Conservation (phyloP, 2,888 invertebrate genomes). For the Caenorhabditis drosophilae region DNA sequence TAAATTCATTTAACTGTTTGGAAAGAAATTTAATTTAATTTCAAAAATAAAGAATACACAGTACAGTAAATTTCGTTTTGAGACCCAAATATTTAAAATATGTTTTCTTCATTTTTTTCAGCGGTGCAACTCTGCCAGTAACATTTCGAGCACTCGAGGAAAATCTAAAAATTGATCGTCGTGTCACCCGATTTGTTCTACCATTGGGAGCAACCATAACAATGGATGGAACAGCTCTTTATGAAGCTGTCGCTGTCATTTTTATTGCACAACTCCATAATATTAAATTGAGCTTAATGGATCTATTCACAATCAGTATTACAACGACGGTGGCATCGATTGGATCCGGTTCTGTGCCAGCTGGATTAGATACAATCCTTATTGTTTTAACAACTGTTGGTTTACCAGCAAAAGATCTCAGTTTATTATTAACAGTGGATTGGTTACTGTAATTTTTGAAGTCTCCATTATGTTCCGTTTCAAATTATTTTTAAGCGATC, state of each 20-base stretch:
- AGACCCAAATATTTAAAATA: too few species aligned
- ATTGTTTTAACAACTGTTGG: constrained; percentile 77
- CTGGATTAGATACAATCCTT: constrained; percentile 77
- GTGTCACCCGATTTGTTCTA: constrained; percentile 87
- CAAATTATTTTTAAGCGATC: constrained; percentile 59
- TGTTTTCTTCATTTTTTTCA: too few species aligned
- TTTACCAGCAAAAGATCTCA: constrained; percentile 76
- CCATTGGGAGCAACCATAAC: constrained; percentile 98
- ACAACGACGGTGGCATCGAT: constrained; percentile 78
- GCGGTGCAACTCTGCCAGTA: constrained; percentile 87
- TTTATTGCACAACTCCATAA: constrained; percentile 92
- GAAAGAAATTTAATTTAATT: too few species aligned
- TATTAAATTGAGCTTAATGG: constrained; percentile 82
- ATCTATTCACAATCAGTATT: constrained; percentile 80
- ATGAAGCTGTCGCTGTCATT: constrained; percentile 95
- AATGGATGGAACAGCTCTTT: constrained; percentile 75
- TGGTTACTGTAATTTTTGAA: constrained; percentile 75
- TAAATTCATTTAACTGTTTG: too few species aligned
- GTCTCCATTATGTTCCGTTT: too few species aligned
- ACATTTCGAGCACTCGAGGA: constrained; percentile 89
- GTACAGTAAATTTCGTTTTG: too few species aligned
- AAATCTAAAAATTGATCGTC: constrained; percentile 82
- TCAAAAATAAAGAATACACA: too few species aligned
- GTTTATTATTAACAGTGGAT: constrained; percentile 77
- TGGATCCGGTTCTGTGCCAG: constrained; percentile 78